Evolutionary conservation across 1,140 invertebrate genomes (phyloP).

Genomic region (Drosophila ogumai): DNA sequence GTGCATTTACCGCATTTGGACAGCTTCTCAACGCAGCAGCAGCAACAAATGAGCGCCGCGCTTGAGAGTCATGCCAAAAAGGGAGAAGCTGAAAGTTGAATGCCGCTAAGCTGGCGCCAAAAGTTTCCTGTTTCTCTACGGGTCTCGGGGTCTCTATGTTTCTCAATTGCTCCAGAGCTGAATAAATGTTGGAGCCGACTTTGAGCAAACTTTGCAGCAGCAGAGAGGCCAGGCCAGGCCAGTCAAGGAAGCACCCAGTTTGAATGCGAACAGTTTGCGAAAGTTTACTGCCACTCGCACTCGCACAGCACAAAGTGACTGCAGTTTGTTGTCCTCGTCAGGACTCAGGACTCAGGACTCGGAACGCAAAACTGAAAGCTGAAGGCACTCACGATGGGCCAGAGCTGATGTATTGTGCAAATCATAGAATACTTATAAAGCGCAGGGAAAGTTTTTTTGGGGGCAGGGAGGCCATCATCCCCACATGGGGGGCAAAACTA

Average conservation of each 20-base stretch:
- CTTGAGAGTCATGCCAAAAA: constrained; percentile 48
- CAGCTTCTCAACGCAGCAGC: constrained; percentile 28
- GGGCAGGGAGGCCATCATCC: background rate
- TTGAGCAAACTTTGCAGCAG: constrained; percentile 17
- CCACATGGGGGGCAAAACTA: background rate
- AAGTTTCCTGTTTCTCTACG: constrained; percentile 34
- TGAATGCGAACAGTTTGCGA: constrained; percentile 31
- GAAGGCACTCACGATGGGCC: constrained; percentile 30
- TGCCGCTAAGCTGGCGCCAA: constrained; percentile 62
- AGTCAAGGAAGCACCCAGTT: constrained; percentile 32
- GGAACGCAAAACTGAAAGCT: constrained; percentile 2
- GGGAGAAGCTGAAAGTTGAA: constrained; percentile 36
- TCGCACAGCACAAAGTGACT: constrained; percentile 61
- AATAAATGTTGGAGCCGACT: constrained; percentile 27
- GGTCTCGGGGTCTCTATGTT: constrained; percentile 3
- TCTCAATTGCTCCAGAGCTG: constrained; percentile 15
- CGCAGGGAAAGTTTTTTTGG: constrained; percentile 14
- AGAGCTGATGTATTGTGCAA: constrained; percentile 36
- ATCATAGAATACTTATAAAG: constrained; percentile 32
- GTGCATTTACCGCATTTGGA: background rate
- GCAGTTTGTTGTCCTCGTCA: constrained; percentile 51
- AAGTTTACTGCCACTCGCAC: constrained; percentile 29
- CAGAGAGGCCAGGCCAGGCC: constrained; percentile 32
- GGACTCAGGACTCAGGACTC: background rate
- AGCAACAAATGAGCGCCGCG: constrained; percentile 66